phyloP scores from a whole-genome alignment of 35 echinoderm and acorn worm genomes.

The Apostichopus californicus region DNA sequence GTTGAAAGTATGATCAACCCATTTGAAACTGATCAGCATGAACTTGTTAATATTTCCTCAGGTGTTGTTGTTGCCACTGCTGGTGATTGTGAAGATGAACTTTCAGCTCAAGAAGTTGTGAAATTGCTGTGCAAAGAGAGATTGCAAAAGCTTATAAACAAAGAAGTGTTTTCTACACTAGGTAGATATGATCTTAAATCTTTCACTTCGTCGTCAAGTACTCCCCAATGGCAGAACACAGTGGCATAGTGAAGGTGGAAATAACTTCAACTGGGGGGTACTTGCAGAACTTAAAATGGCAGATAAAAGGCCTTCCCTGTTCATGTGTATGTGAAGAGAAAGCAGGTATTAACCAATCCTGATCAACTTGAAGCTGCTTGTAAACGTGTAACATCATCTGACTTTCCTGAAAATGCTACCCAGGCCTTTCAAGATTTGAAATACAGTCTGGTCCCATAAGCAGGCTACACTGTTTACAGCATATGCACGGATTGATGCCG shows the following conservation, averaged over 20 bases:
- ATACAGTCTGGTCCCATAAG: constrained; percentile 36
- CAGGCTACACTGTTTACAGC: constrained; percentile 61
- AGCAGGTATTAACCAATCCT: background rate
- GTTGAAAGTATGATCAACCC: constrained; percentile 62
- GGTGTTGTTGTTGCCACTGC: constrained; percentile 27
- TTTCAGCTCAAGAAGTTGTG: background rate
- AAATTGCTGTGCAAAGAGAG: background rate
- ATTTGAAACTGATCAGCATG: constrained; percentile 33
- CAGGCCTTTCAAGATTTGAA: constrained; percentile 31
- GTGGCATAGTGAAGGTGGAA: constrained; percentile 35
- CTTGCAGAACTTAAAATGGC: constrained; percentile 20
- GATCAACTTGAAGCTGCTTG: background rate
- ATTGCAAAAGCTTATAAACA: background rate
- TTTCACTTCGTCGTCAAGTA: constrained; percentile 17
- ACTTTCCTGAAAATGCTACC: constrained; percentile 55
- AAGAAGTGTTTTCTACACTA: constrained; percentile 29
- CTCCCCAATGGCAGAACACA: background rate
- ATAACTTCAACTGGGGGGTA: background rate
- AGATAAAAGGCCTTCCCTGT: constrained; percentile 33
- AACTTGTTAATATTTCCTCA: constrained; percentile 59
- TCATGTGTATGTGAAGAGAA: constrained; percentile 39
- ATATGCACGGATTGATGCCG: background rate
- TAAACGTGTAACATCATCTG: constrained; percentile 32
- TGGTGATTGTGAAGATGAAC: background rate
- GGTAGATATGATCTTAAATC: constrained; percentile 33